Percentiles rank a stretch among this genome's conserved stretches.
Evolutionary conservation across 2,113 vertebrate species (phyloP).

Genomic region (Hippocampus barbouri): DNA sequence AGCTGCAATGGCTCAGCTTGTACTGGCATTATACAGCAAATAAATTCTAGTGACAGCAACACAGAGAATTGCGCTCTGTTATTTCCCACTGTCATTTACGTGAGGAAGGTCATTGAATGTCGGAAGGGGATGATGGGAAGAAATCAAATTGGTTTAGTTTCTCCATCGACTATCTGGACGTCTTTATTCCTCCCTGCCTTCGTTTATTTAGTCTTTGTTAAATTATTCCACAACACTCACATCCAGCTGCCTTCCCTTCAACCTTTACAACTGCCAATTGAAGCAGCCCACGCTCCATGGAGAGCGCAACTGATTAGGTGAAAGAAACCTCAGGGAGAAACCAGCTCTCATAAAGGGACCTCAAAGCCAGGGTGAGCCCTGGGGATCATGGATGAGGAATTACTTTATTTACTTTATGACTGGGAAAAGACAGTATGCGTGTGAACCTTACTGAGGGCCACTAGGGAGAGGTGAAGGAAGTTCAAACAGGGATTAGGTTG

Average conservation of each 20-base stretch:
- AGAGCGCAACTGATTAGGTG: background rate
- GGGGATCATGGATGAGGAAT: constrained; percentile 31
- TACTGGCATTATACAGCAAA: constrained; percentile 31
- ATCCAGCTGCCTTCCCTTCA: constrained; percentile 5
- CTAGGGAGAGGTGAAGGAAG: background rate
- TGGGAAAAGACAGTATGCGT: background rate
- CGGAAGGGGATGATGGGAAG: constrained; percentile 14
- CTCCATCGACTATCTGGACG: constrained; percentile 8
- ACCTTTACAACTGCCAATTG: constrained; percentile 1
- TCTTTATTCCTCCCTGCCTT: constrained; percentile 12
- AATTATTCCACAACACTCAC: constrained; percentile 6
- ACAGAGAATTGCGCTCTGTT: background rate
- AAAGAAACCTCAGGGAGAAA: constrained; percentile 2
- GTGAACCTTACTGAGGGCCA: constrained; percentile 8
- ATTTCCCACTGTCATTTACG: constrained; percentile 22
- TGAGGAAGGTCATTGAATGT: background rate
- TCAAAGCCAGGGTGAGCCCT: constrained; percentile 39
- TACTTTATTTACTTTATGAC: constrained; percentile 21
- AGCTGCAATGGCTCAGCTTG: constrained; percentile 25
- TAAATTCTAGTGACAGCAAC: constrained; percentile 32
- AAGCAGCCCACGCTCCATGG: background rate
- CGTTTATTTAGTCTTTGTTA: constrained; percentile 18
- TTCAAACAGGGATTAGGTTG: background rate
- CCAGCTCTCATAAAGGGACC: constrained; percentile 8
- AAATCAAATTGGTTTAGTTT: constrained; percentile 40